Evolutionary conservation across 1,140 invertebrate genomes (phyloP), one percentile per base, ranked within the genome.

Genomic region (Drosophila auraria): DNA sequence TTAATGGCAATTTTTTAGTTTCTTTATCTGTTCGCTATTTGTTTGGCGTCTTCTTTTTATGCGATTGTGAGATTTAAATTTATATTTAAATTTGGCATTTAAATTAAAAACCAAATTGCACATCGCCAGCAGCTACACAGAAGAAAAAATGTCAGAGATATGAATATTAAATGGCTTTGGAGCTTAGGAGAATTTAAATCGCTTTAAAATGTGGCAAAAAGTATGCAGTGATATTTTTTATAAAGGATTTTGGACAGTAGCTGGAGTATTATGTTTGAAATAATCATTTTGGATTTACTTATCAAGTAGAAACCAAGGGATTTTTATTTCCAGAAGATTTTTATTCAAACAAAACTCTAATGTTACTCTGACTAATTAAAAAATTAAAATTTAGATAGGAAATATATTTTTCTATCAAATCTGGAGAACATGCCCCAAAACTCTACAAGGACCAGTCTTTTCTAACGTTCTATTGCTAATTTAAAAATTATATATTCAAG

Each of bases 91-190:
- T 87, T 78, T 54, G 66, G 65, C 74, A 69, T 86, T 86, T 82
- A 87, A 87, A 87, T 87, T 80, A 79, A 90, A 87, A 89, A 72
- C 68, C 78, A 78, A 87, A 87, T 71, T 83, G 78, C 86, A 76
- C 76, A 86, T 59, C 61, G 57, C 30, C 36, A 30, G 25, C 68
- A 64, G 45, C 30, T 44, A 59, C 69, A 66, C 27, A 14, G 11
- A 1, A 20, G 8, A 30, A 66, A 63, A 11, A 8, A 14, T 5
- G 7, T 15, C 4, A 5, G 9, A 40, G 6, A 57, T 40, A 57
- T 40, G 33, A 57, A 23, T 56, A 11, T 25, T 56, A 56, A 56
- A 56, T 56, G 14, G 33, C 0, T 2, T 33, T 33, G 5, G 4
- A 15, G 33, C 9, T 33, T 36, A 20, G 0, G 9, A 3, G 50